Evolutionary conservation across 1,140 invertebrate species (phyloP).

Genomic region (Rhopalosiphum padi): DNA sequence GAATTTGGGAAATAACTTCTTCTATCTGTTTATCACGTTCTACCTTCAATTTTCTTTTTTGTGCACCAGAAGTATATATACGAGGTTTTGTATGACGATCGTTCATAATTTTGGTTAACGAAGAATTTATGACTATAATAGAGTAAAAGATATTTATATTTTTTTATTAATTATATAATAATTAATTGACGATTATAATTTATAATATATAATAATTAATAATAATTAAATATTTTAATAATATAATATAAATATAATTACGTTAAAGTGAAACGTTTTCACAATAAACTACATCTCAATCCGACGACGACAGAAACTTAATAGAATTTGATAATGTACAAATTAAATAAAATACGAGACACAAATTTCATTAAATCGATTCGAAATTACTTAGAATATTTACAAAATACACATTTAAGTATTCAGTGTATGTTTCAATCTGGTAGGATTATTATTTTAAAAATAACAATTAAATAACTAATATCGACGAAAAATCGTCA

Average conservation of each 20-base stretch:
- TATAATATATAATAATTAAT: too few species aligned
- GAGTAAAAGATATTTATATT: too few species aligned
- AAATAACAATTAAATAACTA: constrained; percentile 3
- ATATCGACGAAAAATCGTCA: not conserved
- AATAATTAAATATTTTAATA: too few species aligned
- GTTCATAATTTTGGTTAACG: not conserved
- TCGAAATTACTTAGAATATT: not conserved
- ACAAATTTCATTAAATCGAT: not conserved
- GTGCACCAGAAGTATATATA: not conserved
- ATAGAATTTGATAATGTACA: too few species aligned
- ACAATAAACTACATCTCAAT: too few species aligned
- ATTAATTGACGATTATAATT: too few species aligned
- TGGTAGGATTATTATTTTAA: not conserved
- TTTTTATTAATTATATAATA: too few species aligned
- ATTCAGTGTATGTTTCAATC: not conserved
- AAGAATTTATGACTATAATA: too few species aligned
- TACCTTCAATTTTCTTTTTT: not conserved
- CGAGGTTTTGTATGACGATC: not conserved
- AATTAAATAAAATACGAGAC: too few species aligned
- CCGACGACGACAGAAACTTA: too few species aligned
- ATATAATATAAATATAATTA: too few species aligned
- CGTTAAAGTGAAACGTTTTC: too few species aligned
- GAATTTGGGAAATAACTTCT: constrained; percentile 18
- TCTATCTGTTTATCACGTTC: not conserved
- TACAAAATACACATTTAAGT: not conserved